Evolutionary conservation across 2,888 invertebrate genomes (phyloP).

Genomic region (Caenorhabditis zanzibari): DNA sequence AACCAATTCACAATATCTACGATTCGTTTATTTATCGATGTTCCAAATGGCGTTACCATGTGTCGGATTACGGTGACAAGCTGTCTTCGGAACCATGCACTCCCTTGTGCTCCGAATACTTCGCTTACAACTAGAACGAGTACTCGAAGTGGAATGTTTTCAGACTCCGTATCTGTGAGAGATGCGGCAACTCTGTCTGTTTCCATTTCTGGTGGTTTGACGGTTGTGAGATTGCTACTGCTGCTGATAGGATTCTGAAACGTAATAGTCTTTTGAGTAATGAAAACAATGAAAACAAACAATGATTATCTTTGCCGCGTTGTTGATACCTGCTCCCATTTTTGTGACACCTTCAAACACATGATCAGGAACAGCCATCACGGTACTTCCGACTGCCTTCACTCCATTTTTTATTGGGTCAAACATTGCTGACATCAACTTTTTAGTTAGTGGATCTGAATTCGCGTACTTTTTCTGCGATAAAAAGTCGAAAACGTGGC

Average conservation of each 20-base stretch:
- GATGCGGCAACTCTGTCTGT: slow-evolving; percentile 77
- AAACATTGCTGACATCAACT: slow-evolving; percentile 87
- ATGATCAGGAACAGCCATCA: slow-evolving; percentile 91
- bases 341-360: slow-evolving; percentile 91
- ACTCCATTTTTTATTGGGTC: slow-evolving; percentile 91
- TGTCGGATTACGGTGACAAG: slow-evolving; percentile 89
- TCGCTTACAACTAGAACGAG: slow-evolving; percentile 91
- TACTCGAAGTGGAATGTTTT: slow-evolving; percentile 91
- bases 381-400: slow-evolving; percentile 88
- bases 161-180: slow-evolving; percentile 82
- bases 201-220: slow-evolving; percentile 59
- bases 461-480: slow-evolving; percentile 80
- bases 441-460: slow-evolving; percentile 73
- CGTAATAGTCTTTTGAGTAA: neutral
- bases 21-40: slow-evolving; percentile 91
- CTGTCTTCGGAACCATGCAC: slow-evolving; percentile 90
- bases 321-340: slow-evolving; percentile 90
- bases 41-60: slow-evolving; percentile 90
- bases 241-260: slow-evolving; percentile 64
- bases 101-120: slow-evolving; percentile 90
- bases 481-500: slow-evolving; percentile 81
- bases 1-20: slow-evolving; percentile 92
- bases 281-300: slow-evolving; percentile 46
- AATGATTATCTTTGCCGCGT: slow-evolving; percentile 86
- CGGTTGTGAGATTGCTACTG: slow-evolving; percentile 11